phyloP scores from a whole-genome alignment of 2,797 vertebrate species.

The Megalops cyprinoides region DNA sequence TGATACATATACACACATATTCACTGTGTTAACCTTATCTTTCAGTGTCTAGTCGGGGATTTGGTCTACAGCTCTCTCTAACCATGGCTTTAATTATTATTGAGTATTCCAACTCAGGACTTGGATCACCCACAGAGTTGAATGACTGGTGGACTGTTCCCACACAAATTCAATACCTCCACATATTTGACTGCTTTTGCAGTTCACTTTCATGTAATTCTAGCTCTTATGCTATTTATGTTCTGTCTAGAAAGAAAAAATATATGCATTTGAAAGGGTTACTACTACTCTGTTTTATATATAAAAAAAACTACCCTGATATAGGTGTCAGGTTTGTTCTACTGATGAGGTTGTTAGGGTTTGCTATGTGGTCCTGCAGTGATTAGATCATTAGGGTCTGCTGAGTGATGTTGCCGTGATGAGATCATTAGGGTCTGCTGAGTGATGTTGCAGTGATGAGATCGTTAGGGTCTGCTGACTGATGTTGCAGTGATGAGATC shows the following conservation, averaged over 20 bases:
- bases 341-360: no score
- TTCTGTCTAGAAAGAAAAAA: slow-evolving; percentile 35
- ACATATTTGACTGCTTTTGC: slow-evolving; percentile 17
- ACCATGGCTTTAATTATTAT: slow-evolving; percentile 45
- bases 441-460: no score
- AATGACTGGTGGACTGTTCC: slow-evolving; percentile 36
- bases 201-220: not conserved
- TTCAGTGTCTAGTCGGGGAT: slow-evolving; percentile 23
- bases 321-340: no score
- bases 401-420: no score
- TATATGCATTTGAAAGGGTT: not conserved
- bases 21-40: slow-evolving; percentile 52
- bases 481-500: no score
- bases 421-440: no score
- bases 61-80: slow-evolving; percentile 7
- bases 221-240: slow-evolving; percentile 45
- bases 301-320: no score
- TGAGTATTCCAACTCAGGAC: slow-evolving; percentile 33
- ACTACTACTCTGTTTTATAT: no score
- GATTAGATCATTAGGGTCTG: no score
- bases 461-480: no score
- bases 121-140: slow-evolving; percentile 39
- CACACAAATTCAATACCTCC: slow-evolving; percentile 51
- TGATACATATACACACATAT: slow-evolving; percentile 25
- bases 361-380: no score